Evolutionary conservation across 1,140 invertebrate genomes (phyloP).

Genomic region (Cyclina sinensis): DNA sequence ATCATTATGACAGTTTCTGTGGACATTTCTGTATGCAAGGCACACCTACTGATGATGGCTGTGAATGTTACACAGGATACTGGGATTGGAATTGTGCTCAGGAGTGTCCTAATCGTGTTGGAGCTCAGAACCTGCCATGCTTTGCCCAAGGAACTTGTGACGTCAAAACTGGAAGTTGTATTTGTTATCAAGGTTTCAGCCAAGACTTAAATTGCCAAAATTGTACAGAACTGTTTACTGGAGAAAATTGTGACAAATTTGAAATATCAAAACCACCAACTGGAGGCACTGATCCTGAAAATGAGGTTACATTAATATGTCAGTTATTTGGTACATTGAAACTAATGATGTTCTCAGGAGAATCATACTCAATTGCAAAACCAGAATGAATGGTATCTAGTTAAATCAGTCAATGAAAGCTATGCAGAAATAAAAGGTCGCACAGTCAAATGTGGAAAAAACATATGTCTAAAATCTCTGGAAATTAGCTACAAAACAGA

Average conservation of each 20-base stretch:
- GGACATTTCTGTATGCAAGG: constrained; percentile 66
- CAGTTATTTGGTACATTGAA: not conserved
- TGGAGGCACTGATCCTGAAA: not conserved
- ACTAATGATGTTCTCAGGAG: not conserved
- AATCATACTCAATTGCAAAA: not conserved
- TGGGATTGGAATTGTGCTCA: constrained; percentile 67
- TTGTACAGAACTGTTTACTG: constrained; percentile 62
- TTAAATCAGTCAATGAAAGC: not conserved
- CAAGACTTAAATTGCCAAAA: constrained; percentile 49
- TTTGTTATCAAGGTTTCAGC: constrained; percentile 54
- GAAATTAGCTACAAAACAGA: constrained; percentile 12
- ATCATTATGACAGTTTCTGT: constrained; percentile 65
- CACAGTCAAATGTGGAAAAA: constrained; percentile 30
- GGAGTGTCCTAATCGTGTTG: constrained; percentile 60
- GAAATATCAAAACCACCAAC: constrained; percentile 4
- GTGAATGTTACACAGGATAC: constrained; percentile 65
- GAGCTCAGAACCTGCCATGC: constrained; percentile 35
- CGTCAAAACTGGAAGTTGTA: constrained; percentile 49
- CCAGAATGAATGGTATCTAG: constrained; percentile 11
- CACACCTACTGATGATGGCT: constrained; percentile 33
- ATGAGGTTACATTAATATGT: not conserved
- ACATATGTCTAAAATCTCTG: constrained; percentile 22
- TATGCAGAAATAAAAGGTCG: constrained; percentile 10
- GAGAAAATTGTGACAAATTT: constrained; percentile 56
- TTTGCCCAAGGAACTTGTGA: constrained; percentile 66